Evolutionary conservation across 2,797 vertebrate genomes (phyloP).

Genomic region (Crocidura indochinensis): DNA sequence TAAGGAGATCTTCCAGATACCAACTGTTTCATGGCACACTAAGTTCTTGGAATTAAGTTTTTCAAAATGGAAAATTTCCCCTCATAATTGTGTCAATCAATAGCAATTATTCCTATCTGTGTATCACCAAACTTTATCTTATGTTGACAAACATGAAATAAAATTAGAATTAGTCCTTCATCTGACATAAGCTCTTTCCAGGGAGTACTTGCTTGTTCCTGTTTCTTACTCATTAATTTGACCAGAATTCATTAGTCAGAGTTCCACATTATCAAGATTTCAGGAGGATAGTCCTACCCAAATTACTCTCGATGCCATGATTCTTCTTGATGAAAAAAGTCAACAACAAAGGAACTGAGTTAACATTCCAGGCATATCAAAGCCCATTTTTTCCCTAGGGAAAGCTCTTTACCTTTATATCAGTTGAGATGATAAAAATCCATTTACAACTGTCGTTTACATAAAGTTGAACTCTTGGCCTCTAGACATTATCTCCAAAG

Average conservation of each 20-base stretch:
- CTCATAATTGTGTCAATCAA: neutral
- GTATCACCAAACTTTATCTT: neutral
- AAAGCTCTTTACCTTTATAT: neutral
- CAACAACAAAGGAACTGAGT: neutral
- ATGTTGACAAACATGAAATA: neutral
- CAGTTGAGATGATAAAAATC: neutral
- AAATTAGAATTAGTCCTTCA: neutral
- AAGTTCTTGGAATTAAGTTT: neutral
- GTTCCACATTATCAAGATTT: neutral
- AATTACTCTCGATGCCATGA: neutral
- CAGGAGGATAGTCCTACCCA: neutral
- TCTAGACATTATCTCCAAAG: neutral
- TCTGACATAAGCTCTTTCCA: neutral
- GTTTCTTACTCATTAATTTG: neutral
- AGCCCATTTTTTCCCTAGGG: neutral
- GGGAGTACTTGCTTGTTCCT: neutral
- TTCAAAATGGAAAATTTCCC: neutral
- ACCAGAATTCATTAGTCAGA: neutral
- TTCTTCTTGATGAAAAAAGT: neutral
- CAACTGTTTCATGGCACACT: neutral
- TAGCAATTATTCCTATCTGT: too few species aligned
- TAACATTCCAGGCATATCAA: too few species aligned
- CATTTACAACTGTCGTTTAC: neutral
- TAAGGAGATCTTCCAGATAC: neutral
- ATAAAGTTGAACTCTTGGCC: neutral